phyloP scores from a whole-genome alignment of 1,140 invertebrate genomes.

The Nephotettix cincticeps region DNA sequence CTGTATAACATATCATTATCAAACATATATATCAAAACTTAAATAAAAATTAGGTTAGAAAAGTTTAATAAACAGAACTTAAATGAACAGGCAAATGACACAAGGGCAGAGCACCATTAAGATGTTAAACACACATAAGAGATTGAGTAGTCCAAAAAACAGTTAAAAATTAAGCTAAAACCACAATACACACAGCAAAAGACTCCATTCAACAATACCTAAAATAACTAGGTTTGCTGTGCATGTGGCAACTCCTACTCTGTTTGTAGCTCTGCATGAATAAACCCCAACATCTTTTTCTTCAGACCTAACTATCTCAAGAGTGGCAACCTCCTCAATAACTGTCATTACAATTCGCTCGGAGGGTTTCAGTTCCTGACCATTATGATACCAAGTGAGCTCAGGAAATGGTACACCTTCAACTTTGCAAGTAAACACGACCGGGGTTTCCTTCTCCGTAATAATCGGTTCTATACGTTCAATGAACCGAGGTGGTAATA shows the following conservation, averaged over 20 bases:
- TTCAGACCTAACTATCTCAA: constrained; percentile 64
- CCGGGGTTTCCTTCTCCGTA: constrained; percentile 59
- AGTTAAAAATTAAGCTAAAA: no score
- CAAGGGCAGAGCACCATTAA: no score
- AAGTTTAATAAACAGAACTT: no score
- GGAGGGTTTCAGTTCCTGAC: constrained; percentile 60
- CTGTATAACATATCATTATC: neutral
- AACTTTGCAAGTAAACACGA: constrained; percentile 64
- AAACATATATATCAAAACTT: neutral
- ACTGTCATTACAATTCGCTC: constrained; percentile 62
- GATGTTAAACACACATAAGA: no score
- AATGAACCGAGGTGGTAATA: constrained; percentile 64
- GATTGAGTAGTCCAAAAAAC: no score
- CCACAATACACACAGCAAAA: constrained; percentile 21
- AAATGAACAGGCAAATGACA: no score
- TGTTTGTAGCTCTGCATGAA: constrained; percentile 74
- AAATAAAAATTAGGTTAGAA: no score
- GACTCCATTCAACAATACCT: constrained; percentile 49
- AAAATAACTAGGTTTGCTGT: constrained; percentile 71
- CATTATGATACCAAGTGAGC: constrained; percentile 77
- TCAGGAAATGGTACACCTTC: constrained; percentile 66
- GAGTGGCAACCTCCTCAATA: constrained; percentile 59
- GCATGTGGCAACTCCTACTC: constrained; percentile 74
- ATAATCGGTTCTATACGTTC: constrained; percentile 67
- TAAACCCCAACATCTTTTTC: constrained; percentile 75